Conservation (phyloP, 2,113 vertebrate genomes). For the Alosa alosa region DNA sequence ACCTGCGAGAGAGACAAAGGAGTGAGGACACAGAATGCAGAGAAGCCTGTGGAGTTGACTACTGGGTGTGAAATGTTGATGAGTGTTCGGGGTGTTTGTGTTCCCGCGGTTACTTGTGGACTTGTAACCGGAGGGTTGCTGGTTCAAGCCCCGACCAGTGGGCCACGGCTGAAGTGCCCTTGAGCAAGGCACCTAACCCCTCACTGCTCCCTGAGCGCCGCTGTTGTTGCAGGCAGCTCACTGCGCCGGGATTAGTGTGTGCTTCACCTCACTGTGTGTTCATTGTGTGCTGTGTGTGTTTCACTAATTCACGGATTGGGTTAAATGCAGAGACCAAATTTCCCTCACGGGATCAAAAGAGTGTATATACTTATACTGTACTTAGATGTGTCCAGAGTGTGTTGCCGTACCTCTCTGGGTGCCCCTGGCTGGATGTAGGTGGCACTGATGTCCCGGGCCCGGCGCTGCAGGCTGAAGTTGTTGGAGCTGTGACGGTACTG, state of each 20-base stretch:
- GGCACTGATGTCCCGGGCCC: slow-evolving; percentile 82
- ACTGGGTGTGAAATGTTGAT: neutral
- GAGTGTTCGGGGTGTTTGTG: neutral
- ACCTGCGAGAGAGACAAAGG: slow-evolving; percentile 56
- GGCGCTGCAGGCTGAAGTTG: slow-evolving; percentile 76
- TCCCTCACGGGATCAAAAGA: too few species aligned
- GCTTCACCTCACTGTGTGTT: too few species aligned
- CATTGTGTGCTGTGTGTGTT: too few species aligned
- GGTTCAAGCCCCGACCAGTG: too few species aligned
- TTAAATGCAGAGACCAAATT: neutral
- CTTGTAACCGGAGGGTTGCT: too few species aligned
- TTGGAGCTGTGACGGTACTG: slow-evolving; percentile 87
- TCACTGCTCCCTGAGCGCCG: too few species aligned
- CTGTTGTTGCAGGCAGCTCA: too few species aligned
- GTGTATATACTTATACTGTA: neutral
- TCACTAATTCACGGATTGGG: too few species aligned
- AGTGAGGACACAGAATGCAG: neutral
- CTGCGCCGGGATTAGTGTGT: too few species aligned
- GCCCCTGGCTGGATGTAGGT: slow-evolving; percentile 85
- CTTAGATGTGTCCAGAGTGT: neutral
- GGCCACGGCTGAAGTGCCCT: too few species aligned
- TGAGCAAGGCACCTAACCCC: too few species aligned
- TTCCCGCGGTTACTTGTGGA: too few species aligned
- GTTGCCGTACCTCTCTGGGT: slow-evolving; percentile 79
- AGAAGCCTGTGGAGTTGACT: neutral